Conservation (phyloP, 2,113 vertebrate species). For the Crotalus helleri region DNA sequence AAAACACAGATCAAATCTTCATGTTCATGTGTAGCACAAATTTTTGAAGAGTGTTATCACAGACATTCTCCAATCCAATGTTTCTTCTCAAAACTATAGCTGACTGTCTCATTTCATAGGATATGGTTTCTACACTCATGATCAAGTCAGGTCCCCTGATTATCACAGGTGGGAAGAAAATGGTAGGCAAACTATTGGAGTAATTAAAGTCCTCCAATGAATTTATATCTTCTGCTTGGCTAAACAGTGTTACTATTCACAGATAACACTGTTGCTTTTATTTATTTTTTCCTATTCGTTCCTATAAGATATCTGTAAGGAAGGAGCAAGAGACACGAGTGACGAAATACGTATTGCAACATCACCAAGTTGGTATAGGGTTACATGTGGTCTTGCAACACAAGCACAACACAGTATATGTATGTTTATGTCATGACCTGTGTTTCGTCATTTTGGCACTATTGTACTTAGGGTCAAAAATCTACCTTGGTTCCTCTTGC, state of each 20-base stretch:
- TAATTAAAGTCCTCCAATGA: neutral
- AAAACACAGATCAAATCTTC: neutral
- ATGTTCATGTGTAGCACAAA: neutral
- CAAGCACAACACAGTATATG: neutral
- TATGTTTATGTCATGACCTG: neutral
- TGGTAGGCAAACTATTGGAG: neutral
- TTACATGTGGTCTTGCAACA: neutral
- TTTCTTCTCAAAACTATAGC: neutral
- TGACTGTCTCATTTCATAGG: neutral
- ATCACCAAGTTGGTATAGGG: neutral
- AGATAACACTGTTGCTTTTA: neutral
- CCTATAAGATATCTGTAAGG: neutral
- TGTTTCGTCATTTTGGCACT: neutral
- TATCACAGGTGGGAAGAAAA: neutral
- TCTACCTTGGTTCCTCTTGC: neutral
- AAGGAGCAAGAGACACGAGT: neutral
- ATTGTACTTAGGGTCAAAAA: neutral
- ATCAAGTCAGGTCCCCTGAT: neutral
- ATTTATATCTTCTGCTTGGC: neutral
- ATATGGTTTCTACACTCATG: neutral
- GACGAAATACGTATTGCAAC: neutral
- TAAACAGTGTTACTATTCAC: neutral
- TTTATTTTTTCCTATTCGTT: neutral
- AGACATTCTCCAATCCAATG: neutral
- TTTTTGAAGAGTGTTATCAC: neutral